A percentile compares a stretch with the other conserved stretches of the same genome.
phyloP scores from a whole-genome alignment of 1,140 invertebrate species.

The Rhopalosiphum padi region DNA sequence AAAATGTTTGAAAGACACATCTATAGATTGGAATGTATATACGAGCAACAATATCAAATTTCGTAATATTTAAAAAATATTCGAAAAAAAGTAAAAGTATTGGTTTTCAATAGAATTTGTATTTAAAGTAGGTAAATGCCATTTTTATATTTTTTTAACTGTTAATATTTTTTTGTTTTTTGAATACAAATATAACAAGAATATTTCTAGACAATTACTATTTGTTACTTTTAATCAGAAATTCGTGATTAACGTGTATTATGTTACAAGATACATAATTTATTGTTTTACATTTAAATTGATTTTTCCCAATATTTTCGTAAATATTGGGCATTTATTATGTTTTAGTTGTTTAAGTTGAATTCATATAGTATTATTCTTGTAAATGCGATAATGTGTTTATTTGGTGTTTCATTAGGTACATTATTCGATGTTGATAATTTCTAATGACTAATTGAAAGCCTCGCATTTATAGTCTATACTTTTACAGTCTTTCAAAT shows the following conservation, averaged over 20 bases:
- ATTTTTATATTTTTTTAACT: background rate
- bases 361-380: background rate
- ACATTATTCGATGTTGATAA: background rate
- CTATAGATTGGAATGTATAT: background rate
- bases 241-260: background rate
- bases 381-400: background rate
- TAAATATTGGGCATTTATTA: background rate
- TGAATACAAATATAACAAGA: background rate
- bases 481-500: background rate
- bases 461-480: background rate
- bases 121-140: background rate
- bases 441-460: background rate
- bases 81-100: background rate
- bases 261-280: background rate
- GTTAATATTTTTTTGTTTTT: background rate
- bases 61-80: background rate
- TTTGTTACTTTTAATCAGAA: background rate
- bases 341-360: background rate
- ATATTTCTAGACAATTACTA: background rate
- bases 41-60: background rate
- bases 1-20: background rate
- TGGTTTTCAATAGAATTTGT: background rate
- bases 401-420: background rate
- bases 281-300: background rate
- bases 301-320: background rate